Conservation (phyloP, 2,888 invertebrate species). For the Gymnoscelis rufifasciata region DNA sequence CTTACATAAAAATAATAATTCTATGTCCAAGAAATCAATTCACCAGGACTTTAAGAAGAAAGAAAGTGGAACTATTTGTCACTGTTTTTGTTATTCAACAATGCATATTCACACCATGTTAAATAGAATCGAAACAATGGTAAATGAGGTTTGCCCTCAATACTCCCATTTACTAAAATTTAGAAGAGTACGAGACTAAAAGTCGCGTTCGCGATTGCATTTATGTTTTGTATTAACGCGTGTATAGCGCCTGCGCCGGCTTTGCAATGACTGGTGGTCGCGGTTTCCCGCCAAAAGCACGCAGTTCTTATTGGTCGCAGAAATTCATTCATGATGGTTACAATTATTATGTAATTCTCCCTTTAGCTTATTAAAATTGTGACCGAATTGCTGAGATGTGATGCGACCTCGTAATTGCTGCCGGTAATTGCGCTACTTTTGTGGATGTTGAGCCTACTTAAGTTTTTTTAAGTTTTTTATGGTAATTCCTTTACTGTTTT, state of each 20-base stretch:
- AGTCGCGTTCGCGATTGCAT: constrained; percentile 71
- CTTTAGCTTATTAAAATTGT: constrained; percentile 44
- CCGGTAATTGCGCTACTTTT: too few relatives aligned
- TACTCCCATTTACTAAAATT: constrained; percentile 66
- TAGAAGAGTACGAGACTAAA: constrained; percentile 66
- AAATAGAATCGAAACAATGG: constrained; percentile 63
- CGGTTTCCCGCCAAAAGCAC: constrained; percentile 71
- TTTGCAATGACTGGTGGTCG: constrained; percentile 59
- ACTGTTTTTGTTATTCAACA: constrained; percentile 65
- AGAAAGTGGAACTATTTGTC: constrained; percentile 70
- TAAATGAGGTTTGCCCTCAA: constrained; percentile 71
- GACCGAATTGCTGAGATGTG: constrained; percentile 39
- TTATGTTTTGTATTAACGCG: constrained; percentile 57
- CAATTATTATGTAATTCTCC: constrained; percentile 55
- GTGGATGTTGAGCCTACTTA: too few relatives aligned
- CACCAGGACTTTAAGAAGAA: constrained; percentile 53
- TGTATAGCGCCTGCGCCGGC: constrained; percentile 72
- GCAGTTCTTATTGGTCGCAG: constrained; percentile 49
- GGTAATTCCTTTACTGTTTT: too few relatives aligned
- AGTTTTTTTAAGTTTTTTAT: too few relatives aligned
- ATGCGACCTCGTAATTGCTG: constrained; percentile 34
- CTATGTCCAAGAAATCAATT: constrained; percentile 35
- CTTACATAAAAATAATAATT: constrained; percentile 27
- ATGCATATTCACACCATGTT: constrained; percentile 71
- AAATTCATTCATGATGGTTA: constrained; percentile 66